Base-by-base conservation (phyloP, 2,888 invertebrate species). In the Phyllotreta cruciferae region DNA sequence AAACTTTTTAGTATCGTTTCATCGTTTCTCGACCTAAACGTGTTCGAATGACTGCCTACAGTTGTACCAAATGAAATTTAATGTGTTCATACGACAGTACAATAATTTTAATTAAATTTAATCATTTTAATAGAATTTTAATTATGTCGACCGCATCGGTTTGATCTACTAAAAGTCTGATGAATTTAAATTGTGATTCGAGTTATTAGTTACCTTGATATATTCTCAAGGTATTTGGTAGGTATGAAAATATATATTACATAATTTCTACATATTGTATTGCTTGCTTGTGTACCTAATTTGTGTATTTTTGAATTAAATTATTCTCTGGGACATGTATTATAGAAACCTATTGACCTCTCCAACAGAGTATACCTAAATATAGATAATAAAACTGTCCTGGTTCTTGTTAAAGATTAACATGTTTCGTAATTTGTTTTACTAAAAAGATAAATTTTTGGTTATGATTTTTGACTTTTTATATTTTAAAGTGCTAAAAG, bases 41-140 rank as follows among this genome's bases (percentile, higher is more conserved):
- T 62, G 66, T 58, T 57, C 50, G 47, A 42, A 53, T 66, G 13
- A 58, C 52, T 55, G 57, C 52, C 63, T 62, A 53, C 47, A 52
- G 50, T 45, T 53, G 49, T 53, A 62, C 41, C 60, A 38, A 63
- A 60, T 56, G 57, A 66, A 24, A 24, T 24, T 24, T 24, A 24
- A 66, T 66, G 67, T 67, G 67, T 67, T 67, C 63, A 67, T 49
- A 39, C 24, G 24, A 24, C 24, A 24, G 24, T 24, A 24, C 24
- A 24, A 24, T 24, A 24, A 24, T 24, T 38, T 47, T 39, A 39
- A 11, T 57, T 49, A 34, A 37, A 36, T 10, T 24, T 24, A n/a
- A 44, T 8, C 10, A 13, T 47, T 13, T 47, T 7, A 47, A 47
- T 47, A 47, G 7, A 47, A 14, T 14, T 9, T 34, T 47, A 47